Evolutionary conservation across 2,888 invertebrate species (phyloP).

Genomic region (Limnephilus marmoratus): DNA sequence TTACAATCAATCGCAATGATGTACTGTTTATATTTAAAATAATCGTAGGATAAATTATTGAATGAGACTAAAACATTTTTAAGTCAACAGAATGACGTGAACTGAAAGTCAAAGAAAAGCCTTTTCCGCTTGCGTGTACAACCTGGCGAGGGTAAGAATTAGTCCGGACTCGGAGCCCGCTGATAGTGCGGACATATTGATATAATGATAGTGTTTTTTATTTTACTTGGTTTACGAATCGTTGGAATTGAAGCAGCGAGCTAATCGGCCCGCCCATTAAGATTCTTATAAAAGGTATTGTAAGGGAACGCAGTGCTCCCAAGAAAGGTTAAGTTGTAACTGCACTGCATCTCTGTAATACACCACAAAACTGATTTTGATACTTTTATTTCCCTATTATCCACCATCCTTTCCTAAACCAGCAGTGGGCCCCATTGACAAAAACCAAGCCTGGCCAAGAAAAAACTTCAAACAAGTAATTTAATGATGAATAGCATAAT

Average conservation of each 20-base stretch:
- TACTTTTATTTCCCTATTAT: background rate
- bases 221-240: slow-evolving; percentile 8
- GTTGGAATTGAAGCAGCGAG: slow-evolving; percentile 16
- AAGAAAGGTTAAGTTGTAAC: background rate
- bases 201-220: background rate
- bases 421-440: too few relatives aligned
- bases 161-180: background rate
- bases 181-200: background rate
- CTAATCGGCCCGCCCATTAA: background rate
- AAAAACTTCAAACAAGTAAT: background rate
- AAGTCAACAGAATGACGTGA: background rate
- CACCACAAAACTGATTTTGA: slow-evolving; percentile 15
- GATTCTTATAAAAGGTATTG: slow-evolving; percentile 28
- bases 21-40: slow-evolving; percentile 31
- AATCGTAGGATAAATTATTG: slow-evolving; percentile 37
- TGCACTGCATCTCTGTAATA: slow-evolving; percentile 45
- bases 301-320: slow-evolving; percentile 26
- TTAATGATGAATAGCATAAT: too few relatives aligned
- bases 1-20: background rate
- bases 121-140: background rate
- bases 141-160: background rate
- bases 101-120: background rate
- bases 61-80: slow-evolving; percentile 25
- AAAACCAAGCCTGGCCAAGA: background rate
- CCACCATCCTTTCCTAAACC: background rate